A percentile compares a stretch with the other conserved stretches of the same genome.
Evolutionary conservation across 2,797 vertebrate species (phyloP).

Genomic region (Rhabdomys pumilio): DNA sequence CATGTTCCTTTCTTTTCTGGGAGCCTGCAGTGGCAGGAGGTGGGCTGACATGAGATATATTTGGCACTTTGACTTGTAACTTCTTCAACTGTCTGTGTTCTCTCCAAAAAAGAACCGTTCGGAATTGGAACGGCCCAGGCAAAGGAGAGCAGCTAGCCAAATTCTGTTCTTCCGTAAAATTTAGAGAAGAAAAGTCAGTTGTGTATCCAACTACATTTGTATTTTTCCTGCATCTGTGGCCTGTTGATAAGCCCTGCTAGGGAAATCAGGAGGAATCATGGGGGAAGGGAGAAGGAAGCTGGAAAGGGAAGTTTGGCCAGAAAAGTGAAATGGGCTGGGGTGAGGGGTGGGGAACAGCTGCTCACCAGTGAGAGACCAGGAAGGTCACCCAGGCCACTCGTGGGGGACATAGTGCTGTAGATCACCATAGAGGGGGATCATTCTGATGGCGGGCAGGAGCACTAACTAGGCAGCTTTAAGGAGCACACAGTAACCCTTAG

Average conservation of each 20-base stretch:
- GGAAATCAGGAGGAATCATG: background rate
- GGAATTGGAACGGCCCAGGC: background rate
- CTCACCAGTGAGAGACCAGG: background rate
- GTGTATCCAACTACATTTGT: background rate
- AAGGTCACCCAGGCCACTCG: background rate
- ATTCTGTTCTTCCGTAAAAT: background rate
- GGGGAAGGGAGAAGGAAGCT: no score
- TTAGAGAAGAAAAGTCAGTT: background rate
- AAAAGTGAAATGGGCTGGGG: background rate
- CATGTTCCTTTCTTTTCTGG: constrained; percentile 25
- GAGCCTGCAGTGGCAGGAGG: constrained; percentile 32
- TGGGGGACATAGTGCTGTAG: no score
- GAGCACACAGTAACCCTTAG: background rate
- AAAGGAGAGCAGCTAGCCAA: constrained; percentile 10
- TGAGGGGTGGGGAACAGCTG: background rate
- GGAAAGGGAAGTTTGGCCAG: background rate
- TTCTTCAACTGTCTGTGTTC: constrained; percentile 13
- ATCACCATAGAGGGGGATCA: background rate
- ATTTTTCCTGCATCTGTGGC: background rate
- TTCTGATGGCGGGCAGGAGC: background rate
- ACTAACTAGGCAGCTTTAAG: background rate
- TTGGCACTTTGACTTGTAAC: background rate
- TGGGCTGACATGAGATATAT: constrained; percentile 36
- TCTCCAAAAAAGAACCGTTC: constrained; percentile 70
- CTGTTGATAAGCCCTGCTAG: background rate